Conservation (phyloP, 1,140 invertebrate species). For the Metaphire vulgaris region DNA sequence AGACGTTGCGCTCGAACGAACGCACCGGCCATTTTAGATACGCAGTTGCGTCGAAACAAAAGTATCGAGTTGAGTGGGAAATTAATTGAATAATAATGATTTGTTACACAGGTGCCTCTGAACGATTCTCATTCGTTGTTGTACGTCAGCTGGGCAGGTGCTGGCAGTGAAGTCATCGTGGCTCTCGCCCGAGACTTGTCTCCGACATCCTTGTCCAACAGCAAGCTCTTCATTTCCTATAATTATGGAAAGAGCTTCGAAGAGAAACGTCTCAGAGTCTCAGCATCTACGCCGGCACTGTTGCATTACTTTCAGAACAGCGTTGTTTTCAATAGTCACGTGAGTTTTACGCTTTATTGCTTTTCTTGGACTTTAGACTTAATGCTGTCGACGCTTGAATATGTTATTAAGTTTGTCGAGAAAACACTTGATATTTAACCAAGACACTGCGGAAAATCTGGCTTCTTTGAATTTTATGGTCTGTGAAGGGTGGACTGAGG, state of each 20-base stretch:
- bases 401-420: background rate
- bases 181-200: conserved; percentile 63
- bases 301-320: conserved; percentile 78
- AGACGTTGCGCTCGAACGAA: no score
- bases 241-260: conserved; percentile 74
- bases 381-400: background rate
- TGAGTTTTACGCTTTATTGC: conserved; percentile 58
- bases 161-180: conserved; percentile 74
- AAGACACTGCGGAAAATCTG: no score
- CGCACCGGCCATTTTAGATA: no score
- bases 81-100: no score
- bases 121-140: conserved; percentile 79
- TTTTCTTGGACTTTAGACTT: conserved; percentile 36
- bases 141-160: conserved; percentile 83
- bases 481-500: no score
- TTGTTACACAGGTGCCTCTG: conserved; percentile 50
- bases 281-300: conserved; percentile 54
- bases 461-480: no score
- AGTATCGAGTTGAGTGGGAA: no score
- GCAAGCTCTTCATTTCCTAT: conserved; percentile 75
- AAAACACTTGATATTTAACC: conserved; percentile 1
- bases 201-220: conserved; percentile 32
- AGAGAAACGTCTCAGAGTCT: conserved; percentile 63
- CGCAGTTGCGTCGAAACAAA: no score
- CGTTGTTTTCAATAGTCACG: conserved; percentile 66